Percentiles rank a stretch among this genome's conserved stretches.
Evolutionary conservation across 2,113 vertebrate species (phyloP).

Genomic region (Nerophis ophidion): DNA sequence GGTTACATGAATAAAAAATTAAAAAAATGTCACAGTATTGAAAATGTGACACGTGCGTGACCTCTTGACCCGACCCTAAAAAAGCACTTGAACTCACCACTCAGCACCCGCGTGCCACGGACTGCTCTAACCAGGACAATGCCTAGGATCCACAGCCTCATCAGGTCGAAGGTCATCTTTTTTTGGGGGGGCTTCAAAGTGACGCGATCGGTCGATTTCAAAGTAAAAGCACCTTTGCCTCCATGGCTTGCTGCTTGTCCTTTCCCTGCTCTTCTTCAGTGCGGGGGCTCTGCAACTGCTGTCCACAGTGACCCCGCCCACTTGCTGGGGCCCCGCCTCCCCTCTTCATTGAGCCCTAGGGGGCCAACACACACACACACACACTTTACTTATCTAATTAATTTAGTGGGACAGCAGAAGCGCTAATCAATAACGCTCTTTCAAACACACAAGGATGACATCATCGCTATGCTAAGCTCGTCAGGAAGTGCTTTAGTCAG

Average conservation of each 20-base stretch:
- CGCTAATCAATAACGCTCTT: slow-evolving; percentile 25
- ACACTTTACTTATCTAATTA: slow-evolving; percentile 27
- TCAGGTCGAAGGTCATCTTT: neutral
- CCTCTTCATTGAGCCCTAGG: slow-evolving; percentile 39
- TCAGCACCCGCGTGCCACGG: slow-evolving; percentile 35
- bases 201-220: neutral
- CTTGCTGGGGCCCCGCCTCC: slow-evolving; percentile 17
- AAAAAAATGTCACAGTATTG: neutral
- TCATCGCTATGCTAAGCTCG: neutral
- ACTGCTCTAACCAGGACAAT: neutral
- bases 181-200: neutral
- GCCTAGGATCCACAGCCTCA: slow-evolving; percentile 12
- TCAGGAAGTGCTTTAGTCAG: neutral
- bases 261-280: neutral
- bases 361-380: slow-evolving; percentile 18
- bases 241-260: neutral
- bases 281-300: neutral
- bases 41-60: neutral
- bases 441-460: neutral
- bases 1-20: neutral
- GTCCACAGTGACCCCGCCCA: slow-evolving; percentile 15
- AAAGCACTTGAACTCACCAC: slow-evolving; percentile 39
- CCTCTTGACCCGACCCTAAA: neutral
- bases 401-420: slow-evolving; percentile 20
- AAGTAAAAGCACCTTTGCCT: neutral